phyloP scores from a whole-genome alignment of 2,888 invertebrate genomes.

The Nycteola revayana region DNA sequence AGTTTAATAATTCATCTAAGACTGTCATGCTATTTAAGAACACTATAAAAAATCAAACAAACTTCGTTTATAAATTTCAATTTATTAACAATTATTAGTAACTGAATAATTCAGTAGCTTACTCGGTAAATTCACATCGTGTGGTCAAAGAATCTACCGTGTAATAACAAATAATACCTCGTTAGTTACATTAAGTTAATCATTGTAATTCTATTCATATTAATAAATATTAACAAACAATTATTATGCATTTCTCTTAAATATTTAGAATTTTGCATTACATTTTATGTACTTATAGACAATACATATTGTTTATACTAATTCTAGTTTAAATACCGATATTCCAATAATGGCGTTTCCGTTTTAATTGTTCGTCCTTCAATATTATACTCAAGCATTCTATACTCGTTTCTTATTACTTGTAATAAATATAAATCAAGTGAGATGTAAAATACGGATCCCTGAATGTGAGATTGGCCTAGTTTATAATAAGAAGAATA shows the following conservation, averaged over 20 bases:
- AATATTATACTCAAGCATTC: too few species aligned
- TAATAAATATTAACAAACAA: slow-evolving; percentile 79
- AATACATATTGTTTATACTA: slow-evolving; percentile 24
- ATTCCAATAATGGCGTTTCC: slow-evolving; percentile 20
- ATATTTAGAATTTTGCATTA: slow-evolving; percentile 34
- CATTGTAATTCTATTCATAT: slow-evolving; percentile 56
- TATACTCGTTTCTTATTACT: too few species aligned
- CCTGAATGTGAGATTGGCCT: too few species aligned
- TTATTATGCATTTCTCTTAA: slow-evolving; percentile 55
- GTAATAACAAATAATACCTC: slow-evolving; percentile 64
- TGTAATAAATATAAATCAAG: too few species aligned
- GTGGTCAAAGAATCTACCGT: slow-evolving; percentile 36
- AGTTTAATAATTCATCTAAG: too few species aligned
- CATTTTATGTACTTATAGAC: slow-evolving; percentile 30
- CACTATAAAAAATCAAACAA: slow-evolving; percentile 37
- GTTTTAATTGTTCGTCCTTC: too few species aligned
- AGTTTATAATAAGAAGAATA: too few species aligned
- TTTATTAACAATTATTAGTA: slow-evolving; percentile 82
- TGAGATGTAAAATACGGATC: too few species aligned
- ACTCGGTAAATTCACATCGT: slow-evolving; percentile 41
- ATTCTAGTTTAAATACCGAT: slow-evolving; percentile 29
- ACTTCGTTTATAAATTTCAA: slow-evolving; percentile 61
- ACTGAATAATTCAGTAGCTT: slow-evolving; percentile 59
- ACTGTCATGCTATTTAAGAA: too few species aligned
- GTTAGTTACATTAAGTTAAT: slow-evolving; percentile 69